These are phyloP conservation scores for Polypterus senegalus DNA, from an alignment of 2,113 vertebrate species.

Conservation along the genomic window DNA sequence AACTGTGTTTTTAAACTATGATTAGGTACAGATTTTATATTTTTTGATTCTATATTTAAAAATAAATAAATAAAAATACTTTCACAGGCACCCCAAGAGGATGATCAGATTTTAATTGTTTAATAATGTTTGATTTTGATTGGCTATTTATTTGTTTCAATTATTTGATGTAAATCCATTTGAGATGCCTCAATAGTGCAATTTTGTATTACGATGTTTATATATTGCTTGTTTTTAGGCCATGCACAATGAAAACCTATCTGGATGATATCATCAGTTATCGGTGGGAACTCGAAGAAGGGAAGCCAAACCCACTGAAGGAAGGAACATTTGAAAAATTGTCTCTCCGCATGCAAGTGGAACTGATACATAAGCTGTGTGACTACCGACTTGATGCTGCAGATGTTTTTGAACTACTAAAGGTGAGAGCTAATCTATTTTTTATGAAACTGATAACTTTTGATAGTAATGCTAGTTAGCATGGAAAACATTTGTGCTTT, in stretches of 20 bases:
- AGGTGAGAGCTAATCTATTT: conserved; percentile 45
- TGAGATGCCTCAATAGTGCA: too few species aligned
- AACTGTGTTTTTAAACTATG: too few species aligned
- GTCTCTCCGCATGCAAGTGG: conserved; percentile 70
- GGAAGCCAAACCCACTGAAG: conserved; percentile 81
- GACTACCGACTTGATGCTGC: conserved; percentile 92
- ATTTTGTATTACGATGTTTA: too few species aligned
- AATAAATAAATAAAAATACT: too few species aligned
- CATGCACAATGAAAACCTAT: conserved; percentile 79
- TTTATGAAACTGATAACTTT: too few species aligned
- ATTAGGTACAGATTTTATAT: too few species aligned
- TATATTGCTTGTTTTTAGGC: conserved; percentile 35
- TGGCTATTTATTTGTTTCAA: background rate
- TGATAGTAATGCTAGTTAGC: too few species aligned
- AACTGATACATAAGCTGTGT: conserved; percentile 86
- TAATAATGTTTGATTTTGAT: background rate
- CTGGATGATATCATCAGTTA: conserved; percentile 96
- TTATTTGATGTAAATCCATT: too few species aligned
- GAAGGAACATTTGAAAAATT: conserved; percentile 72
- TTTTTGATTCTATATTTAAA: too few species aligned
- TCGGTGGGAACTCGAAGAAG: conserved; percentile 93
- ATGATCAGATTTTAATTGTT: too few species aligned
- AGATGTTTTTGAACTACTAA: conserved; percentile 91
- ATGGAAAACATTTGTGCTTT: too few species aligned
- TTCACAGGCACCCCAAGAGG: too few species aligned